A percentile compares a stretch with the other conserved stretches of the same genome.
These are phyloP conservation scores for Epiblema foenella DNA, from an alignment of 2,888 invertebrate species.

Conservation along the genomic window DNA sequence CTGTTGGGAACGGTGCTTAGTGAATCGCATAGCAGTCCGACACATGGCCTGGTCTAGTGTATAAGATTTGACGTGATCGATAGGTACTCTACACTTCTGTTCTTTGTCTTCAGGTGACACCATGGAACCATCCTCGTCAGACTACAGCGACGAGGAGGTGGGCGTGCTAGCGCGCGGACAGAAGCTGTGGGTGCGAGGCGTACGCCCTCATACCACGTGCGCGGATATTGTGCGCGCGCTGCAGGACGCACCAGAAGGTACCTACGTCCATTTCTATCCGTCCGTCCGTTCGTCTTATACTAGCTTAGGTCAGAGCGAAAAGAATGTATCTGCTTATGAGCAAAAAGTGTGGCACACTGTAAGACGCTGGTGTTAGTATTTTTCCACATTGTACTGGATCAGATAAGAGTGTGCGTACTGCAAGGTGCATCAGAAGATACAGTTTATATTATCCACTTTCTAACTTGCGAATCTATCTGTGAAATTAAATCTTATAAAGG, in stretches of 20 bases:
- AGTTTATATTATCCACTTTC: background rate
- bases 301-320: background rate
- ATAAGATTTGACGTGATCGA: no score
- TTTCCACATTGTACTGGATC: no score
- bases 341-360: no score
- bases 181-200: constrained; percentile 92
- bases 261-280: background rate
- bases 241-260: constrained; percentile 81
- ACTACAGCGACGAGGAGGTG: constrained; percentile 87
- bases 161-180: constrained; percentile 91
- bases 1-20: no score
- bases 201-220: constrained; percentile 90
- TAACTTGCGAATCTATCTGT: background rate
- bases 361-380: no score
- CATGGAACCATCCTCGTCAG: constrained; percentile 83
- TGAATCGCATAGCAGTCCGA: no score
- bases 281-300: background rate
- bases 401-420: background rate
- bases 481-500: no score
- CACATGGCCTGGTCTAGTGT: no score
- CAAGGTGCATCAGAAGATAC: background rate
- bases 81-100: background rate
- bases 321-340: background rate
- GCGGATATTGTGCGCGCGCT: constrained; percentile 91
- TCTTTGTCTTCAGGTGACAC: constrained; percentile 54